phyloP scores from a whole-genome alignment of 2,888 invertebrate genomes.

The Nomada flava region DNA sequence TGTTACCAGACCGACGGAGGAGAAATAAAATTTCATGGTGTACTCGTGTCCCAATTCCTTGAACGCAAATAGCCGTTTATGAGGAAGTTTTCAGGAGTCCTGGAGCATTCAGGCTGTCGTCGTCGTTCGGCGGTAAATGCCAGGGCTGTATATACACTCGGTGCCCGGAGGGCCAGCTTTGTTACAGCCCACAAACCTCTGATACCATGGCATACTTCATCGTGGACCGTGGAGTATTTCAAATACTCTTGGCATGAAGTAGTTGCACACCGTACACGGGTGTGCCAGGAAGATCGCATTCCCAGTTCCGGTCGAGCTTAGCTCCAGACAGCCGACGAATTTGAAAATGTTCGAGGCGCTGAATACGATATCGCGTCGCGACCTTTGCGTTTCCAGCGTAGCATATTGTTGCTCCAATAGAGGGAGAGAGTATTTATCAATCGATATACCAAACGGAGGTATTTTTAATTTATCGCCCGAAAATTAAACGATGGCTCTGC shows the following conservation, averaged over 20 bases:
- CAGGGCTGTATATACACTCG: conserved; percentile 66
- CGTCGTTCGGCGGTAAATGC: conserved; percentile 65
- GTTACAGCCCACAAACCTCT: conserved; percentile 73
- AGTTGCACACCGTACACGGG: conserved; percentile 61
- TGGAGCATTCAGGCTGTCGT: conserved; percentile 53
- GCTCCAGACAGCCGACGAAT: conserved; percentile 45
- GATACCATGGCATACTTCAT: conserved; percentile 75
- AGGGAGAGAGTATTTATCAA: background rate
- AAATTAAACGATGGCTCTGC: background rate
- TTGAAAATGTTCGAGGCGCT: conserved; percentile 47
- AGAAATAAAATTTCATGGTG: conserved; percentile 43
- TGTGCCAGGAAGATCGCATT: conserved; percentile 61
- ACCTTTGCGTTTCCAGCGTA: background rate
- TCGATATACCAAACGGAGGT: conserved; percentile 4
- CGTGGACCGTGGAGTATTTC: conserved; percentile 75
- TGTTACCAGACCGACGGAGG: conserved; percentile 4
- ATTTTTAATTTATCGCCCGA: conserved; percentile 10
- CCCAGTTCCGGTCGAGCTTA: conserved; percentile 60
- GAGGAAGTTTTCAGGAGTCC: conserved; percentile 65
- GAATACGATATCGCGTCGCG: conserved; percentile 2
- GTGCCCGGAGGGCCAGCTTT: conserved; percentile 76
- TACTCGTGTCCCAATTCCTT: conserved; percentile 43
- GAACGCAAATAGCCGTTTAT: conserved; percentile 57
- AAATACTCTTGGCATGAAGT: conserved; percentile 75
- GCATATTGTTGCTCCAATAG: background rate